Evolutionary conservation across 2,797 vertebrate genomes (phyloP).

Genomic region (Ibycter americanus): DNA sequence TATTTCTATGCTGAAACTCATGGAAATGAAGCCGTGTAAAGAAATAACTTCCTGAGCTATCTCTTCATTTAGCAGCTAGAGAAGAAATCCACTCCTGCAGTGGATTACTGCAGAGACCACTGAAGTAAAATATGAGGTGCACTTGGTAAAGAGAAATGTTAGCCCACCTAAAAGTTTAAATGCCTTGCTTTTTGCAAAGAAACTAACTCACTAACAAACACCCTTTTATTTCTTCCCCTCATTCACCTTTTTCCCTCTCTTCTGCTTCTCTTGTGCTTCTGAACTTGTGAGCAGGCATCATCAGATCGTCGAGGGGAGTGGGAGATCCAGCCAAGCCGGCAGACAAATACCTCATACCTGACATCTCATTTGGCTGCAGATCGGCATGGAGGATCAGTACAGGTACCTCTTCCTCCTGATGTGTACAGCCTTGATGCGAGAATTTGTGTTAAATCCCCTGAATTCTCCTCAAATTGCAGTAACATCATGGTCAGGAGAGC

Average conservation of each 20-base stretch:
- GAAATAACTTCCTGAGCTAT: not conserved
- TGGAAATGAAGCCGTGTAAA: not conserved
- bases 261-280: constrained; percentile 64
- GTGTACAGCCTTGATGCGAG: not conserved
- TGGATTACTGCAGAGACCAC: not conserved
- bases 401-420: constrained; percentile 80
- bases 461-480: not conserved
- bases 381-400: constrained; percentile 98
- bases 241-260: constrained; percentile 62
- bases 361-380: constrained; percentile 96
- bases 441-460: not conserved
- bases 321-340: constrained; percentile 95
- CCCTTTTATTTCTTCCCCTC: constrained; percentile 53
- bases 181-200: constrained; percentile 48
- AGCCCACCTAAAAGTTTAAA: not conserved
- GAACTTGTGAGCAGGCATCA: constrained; percentile 75
- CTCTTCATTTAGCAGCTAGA: not conserved
- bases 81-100: not conserved
- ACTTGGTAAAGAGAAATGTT: not conserved
- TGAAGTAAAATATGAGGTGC: not conserved
- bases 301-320: constrained; percentile 97
- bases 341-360: constrained; percentile 96
- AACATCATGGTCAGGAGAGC: not conserved
- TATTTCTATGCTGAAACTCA: not conserved
- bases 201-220: constrained; percentile 48